Conservation (phyloP, 2,888 invertebrate genomes). For the Nomada fabriciana region DNA sequence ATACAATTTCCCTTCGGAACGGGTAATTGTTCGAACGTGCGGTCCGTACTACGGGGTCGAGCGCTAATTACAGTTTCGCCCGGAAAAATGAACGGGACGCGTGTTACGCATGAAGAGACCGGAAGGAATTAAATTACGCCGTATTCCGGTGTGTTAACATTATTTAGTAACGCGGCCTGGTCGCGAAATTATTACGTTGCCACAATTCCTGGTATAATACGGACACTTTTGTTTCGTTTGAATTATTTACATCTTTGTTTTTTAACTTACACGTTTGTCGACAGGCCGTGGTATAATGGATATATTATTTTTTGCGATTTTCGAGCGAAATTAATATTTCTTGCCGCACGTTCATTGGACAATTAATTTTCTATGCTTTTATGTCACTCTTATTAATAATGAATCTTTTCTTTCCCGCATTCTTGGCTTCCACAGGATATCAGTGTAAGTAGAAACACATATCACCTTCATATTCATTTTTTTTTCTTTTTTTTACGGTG, state of each 20-base stretch:
- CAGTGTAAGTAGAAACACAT: slow-evolving; percentile 75
- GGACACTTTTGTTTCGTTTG: neutral
- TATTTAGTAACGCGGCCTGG: slow-evolving; percentile 16
- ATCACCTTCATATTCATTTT: slow-evolving; percentile 33
- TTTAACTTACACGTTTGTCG: no score
- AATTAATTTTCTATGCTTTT: slow-evolving; percentile 20
- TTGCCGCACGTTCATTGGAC: neutral
- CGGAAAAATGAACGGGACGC: slow-evolving; percentile 38
- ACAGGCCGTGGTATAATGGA: no score
- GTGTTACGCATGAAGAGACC: slow-evolving; percentile 42
- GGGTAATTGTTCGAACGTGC: slow-evolving; percentile 42
- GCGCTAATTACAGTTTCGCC: slow-evolving; percentile 48
- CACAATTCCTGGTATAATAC: neutral
- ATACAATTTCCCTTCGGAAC: slow-evolving; percentile 49
- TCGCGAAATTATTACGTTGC: slow-evolving; percentile 39
- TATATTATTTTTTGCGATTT: no score
- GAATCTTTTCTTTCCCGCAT: slow-evolving; percentile 59
- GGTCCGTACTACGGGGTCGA: slow-evolving; percentile 17
- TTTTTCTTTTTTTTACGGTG: neutral
- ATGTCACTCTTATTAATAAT: slow-evolving; percentile 46
- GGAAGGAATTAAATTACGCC: slow-evolving; percentile 45
- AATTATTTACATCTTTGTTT: neutral
- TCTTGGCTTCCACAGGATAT: slow-evolving; percentile 68
- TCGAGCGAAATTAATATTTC: neutral
- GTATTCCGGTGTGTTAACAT: slow-evolving; percentile 34